phyloP scores from a whole-genome alignment of 92 coral and sea anemone species.

The Siderastrea siderea region DNA sequence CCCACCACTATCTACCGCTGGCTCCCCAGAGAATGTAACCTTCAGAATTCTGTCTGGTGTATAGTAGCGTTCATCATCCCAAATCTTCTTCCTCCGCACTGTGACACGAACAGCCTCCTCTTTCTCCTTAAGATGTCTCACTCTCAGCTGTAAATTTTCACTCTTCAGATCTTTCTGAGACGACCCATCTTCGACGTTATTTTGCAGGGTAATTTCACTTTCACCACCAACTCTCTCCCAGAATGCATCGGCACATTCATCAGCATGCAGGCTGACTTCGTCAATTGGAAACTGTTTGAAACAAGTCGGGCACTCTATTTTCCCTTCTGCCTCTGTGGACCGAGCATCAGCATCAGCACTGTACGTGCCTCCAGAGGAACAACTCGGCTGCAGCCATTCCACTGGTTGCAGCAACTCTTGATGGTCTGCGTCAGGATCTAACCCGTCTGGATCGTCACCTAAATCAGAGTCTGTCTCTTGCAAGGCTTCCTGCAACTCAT shows the following conservation, averaged over 20 bases:
- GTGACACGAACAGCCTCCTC: constrained; percentile 24
- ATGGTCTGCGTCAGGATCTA: constrained; percentile 1
- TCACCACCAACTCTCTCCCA: not conserved
- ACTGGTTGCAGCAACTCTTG: constrained; percentile 9
- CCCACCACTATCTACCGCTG: not conserved
- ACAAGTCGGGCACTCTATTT: constrained; percentile 11
- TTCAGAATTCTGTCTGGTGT: constrained; percentile 33
- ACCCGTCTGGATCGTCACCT: constrained; percentile 2
- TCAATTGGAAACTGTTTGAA: constrained; percentile 1
- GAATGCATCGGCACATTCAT: not conserved
- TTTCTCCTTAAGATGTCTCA: not conserved
- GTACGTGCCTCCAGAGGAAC: not conserved
- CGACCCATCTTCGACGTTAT: not conserved
- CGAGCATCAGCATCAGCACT: not conserved
- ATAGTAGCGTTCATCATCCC: constrained; percentile 49
- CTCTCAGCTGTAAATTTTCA: not conserved
- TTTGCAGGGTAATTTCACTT: not conserved
- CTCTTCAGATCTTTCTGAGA: constrained; percentile 2
- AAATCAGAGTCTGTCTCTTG: constrained; percentile 4
- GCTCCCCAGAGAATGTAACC: constrained; percentile 39
- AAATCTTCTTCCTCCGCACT: constrained; percentile 43
- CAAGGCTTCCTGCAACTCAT: constrained; percentile 21
- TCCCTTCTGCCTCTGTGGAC: constrained; percentile 2
- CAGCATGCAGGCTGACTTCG: constrained; percentile 8
- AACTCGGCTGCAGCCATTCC: not conserved